Evolutionary conservation across 2,113 vertebrate genomes (phyloP).

Genomic region (Toxotes chatareus): DNA sequence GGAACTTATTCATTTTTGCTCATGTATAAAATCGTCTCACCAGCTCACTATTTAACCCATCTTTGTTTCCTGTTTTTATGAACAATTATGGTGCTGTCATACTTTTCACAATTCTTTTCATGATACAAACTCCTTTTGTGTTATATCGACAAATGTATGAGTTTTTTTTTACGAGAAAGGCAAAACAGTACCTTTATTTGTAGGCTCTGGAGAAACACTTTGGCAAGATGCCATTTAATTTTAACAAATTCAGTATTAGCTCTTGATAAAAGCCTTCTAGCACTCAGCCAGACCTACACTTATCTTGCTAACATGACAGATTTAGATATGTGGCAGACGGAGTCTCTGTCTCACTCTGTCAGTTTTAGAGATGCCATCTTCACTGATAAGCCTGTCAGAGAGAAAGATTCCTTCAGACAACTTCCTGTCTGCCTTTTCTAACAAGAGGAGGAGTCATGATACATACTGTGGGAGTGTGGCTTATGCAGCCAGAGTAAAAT

Average conservation of each 20-base stretch:
- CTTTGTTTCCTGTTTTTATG: no score
- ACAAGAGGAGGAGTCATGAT: neutral
- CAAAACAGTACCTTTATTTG: neutral
- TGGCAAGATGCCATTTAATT: no score
- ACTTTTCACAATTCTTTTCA: neutral
- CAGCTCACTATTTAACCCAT: no score
- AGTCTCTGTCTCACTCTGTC: neutral
- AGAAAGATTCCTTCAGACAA: constrained; percentile 5
- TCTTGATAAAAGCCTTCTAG: no score
- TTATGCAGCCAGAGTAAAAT: constrained; percentile 14
- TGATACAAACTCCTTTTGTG: neutral
- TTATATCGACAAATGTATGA: neutral
- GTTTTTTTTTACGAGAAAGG: neutral
- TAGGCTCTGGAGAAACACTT: neutral
- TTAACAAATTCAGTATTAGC: no score
- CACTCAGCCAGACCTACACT: no score
- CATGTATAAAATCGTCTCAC: no score
- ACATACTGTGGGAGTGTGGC: constrained; percentile 11
- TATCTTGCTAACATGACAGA: neutral
- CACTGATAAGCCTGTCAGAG: constrained; percentile 41
- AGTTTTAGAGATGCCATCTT: constrained; percentile 1
- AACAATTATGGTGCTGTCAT: no score
- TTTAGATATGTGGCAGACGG: neutral
- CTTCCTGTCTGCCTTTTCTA: constrained; percentile 20
- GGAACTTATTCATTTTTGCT: neutral